Conservation (phyloP, 2,113 vertebrate species). For the Uria lomvia region DNA sequence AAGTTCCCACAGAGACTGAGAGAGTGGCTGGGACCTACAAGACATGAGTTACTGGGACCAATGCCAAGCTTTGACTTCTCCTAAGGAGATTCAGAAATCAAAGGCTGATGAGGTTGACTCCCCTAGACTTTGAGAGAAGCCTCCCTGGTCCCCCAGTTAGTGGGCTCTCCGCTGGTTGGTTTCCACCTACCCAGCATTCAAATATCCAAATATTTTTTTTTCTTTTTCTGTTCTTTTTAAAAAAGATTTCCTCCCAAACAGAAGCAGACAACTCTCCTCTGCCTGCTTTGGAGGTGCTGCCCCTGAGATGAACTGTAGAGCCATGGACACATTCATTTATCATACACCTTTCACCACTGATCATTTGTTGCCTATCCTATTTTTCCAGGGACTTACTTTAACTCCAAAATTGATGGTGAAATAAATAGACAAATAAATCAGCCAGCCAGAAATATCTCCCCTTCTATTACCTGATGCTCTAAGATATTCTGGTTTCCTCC, state of each 20-base stretch:
- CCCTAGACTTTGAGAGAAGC: background rate
- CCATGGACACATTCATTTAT: background rate
- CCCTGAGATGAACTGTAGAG: background rate
- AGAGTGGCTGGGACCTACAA: background rate
- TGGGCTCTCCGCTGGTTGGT: background rate
- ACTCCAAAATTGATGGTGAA: constrained; percentile 21
- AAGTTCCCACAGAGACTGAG: background rate
- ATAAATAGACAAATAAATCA: constrained; percentile 52
- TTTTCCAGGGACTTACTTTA: background rate
- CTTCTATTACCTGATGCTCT: background rate
- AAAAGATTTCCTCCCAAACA: background rate
- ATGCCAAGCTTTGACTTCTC: background rate
- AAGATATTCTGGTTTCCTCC: background rate
- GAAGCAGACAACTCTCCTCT: background rate
- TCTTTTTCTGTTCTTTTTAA: background rate
- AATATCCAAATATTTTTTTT: background rate
- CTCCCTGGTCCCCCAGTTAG: background rate
- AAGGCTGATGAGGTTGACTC: background rate
- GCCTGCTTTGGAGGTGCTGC: background rate
- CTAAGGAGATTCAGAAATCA: background rate
- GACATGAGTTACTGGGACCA: background rate
- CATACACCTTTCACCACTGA: background rate
- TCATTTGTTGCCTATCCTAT: background rate
- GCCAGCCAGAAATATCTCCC: background rate
- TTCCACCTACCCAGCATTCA: background rate